Evolutionary conservation across 2,113 vertebrate species (phyloP).

Genomic region (Sylvilagus bachmani): DNA sequence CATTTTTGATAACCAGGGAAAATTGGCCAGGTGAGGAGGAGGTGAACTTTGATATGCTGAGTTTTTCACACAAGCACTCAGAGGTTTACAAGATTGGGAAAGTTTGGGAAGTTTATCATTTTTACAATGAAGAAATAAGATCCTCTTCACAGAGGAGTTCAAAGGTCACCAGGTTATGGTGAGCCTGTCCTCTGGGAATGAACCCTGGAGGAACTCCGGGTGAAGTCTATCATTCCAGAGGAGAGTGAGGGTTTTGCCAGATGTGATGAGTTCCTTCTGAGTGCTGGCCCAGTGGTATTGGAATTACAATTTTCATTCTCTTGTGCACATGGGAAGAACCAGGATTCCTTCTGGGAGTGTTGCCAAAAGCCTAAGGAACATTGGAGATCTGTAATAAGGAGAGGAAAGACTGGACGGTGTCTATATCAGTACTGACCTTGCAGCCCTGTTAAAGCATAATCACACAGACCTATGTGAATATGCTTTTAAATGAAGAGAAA

Average conservation of each 20-base stretch:
- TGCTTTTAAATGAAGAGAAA: no score
- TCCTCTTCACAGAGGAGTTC: background rate
- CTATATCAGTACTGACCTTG: no score
- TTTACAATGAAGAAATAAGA: background rate
- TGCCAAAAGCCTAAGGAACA: no score
- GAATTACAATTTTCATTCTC: no score
- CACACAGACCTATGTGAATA: no score
- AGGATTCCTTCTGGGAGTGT: no score
- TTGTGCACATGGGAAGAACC: no score
- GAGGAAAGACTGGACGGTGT: no score
- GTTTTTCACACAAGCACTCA: background rate
- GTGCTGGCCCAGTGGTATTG: background rate
- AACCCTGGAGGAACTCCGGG: background rate
- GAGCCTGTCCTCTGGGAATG: background rate
- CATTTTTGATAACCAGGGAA: background rate
- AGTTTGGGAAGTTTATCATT: background rate
- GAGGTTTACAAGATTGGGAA: no score
- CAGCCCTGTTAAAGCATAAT: no score
- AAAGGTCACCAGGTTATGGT: no score
- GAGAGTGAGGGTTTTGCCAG: background rate
- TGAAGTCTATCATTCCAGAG: background rate
- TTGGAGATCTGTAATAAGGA: no score
- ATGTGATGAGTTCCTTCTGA: background rate
- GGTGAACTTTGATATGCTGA: background rate
- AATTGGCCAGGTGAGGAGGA: background rate